phyloP scores from a whole-genome alignment of 2,113 vertebrate species.

The Nannobrachium achirus region DNA sequence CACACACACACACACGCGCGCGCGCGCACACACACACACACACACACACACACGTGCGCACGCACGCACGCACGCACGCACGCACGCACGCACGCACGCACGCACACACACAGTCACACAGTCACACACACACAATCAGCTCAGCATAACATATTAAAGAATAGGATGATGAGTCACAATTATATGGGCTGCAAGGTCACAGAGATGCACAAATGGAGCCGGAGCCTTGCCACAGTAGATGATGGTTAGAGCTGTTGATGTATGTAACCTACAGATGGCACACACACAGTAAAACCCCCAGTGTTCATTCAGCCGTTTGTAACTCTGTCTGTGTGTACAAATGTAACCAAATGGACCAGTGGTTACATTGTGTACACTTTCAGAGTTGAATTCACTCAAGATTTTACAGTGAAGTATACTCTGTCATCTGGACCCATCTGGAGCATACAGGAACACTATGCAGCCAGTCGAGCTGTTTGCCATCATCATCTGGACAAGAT shows the following conservation, averaged over 20 bases:
- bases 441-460: conserved; percentile 35
- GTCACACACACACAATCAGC: conserved; percentile 30
- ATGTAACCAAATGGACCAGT: too few relatives aligned
- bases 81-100: not conserved
- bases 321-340: too few relatives aligned
- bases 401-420: conserved; percentile 9
- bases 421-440: conserved; percentile 67
- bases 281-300: not conserved
- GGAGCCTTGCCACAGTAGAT: conserved; percentile 48
- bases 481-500: conserved; percentile 44
- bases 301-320: too few relatives aligned
- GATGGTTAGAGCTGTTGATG: conserved; percentile 51
- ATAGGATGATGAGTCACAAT: conserved; percentile 70
- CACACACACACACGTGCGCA: not conserved
- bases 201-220: conserved; percentile 59
- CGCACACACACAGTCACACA: conserved; percentile 9
- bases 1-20: not conserved
- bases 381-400: too few relatives aligned
- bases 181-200: conserved; percentile 67
- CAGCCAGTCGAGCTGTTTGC: conserved; percentile 38
- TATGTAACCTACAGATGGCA: conserved; percentile 64
- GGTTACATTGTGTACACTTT: not conserved
- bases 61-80: not conserved
- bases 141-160: conserved; percentile 57
- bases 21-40: not conserved